These are phyloP conservation scores for Drosophila novamexicana DNA, from an alignment of 1,140 invertebrate genomes.

Conservation along the genomic window DNA sequence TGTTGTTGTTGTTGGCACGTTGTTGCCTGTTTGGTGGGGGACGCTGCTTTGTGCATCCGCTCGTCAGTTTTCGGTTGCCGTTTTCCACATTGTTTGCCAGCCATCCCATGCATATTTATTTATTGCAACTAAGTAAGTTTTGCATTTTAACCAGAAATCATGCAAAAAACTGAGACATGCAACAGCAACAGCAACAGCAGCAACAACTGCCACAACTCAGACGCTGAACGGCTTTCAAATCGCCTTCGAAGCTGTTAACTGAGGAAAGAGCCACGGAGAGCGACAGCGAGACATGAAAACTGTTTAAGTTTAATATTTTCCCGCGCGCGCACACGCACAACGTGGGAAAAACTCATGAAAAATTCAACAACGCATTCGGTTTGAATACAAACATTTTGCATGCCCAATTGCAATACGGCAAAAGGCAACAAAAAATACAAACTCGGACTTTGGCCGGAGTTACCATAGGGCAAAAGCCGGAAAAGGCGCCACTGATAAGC, in stretches of 20 bases:
- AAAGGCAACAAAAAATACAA: constrained; percentile 6
- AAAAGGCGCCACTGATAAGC: constrained; percentile 37
- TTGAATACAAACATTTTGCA: constrained; percentile 42
- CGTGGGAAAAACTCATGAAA: constrained; percentile 75
- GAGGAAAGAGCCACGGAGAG: constrained; percentile 50
- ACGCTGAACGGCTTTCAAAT: constrained; percentile 77
- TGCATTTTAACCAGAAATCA: constrained; percentile 82
- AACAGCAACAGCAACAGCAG: constrained; percentile 36
- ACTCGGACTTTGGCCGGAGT: constrained; percentile 15
- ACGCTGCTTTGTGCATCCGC: constrained; percentile 66
- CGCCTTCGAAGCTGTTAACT: constrained; percentile 72
- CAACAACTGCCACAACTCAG: constrained; percentile 37
- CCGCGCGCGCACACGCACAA: constrained; percentile 76
- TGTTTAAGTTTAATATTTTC: constrained; percentile 74
- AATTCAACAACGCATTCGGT: constrained; percentile 44
- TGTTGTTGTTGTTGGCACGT: constrained; percentile 14
- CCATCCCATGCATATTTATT: constrained; percentile 78
- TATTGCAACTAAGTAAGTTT: constrained; percentile 75
- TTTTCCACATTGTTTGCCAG: constrained; percentile 69
- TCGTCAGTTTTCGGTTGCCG: constrained; percentile 67
- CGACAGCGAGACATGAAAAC: constrained; percentile 39
- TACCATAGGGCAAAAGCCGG: constrained; percentile 29
- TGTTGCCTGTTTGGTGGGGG: constrained; percentile 22
- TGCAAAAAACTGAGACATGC: constrained; percentile 71
- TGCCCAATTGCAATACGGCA: constrained; percentile 51